These are phyloP conservation scores for Diprion similis DNA, from an alignment of 1,140 invertebrate genomes.

Conservation along the genomic window DNA sequence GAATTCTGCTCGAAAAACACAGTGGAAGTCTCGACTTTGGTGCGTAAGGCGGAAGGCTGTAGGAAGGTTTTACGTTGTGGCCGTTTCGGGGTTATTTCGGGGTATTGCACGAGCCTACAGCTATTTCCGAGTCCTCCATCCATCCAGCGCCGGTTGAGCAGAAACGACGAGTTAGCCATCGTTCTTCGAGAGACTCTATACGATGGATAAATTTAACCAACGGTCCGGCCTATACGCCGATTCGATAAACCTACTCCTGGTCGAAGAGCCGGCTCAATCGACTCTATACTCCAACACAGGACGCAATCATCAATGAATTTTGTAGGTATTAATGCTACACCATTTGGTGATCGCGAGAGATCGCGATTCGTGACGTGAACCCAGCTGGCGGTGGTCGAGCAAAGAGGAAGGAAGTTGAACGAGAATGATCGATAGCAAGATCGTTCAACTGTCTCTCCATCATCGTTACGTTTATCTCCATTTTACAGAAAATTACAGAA, in stretches of 20 bases:
- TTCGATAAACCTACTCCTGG: slow-evolving; percentile 22
- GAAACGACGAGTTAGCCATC: slow-evolving; percentile 20
- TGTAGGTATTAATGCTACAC: too few species aligned
- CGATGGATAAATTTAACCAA: slow-evolving; percentile 45
- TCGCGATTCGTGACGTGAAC: too few species aligned
- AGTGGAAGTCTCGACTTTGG: not conserved
- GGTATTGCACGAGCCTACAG: slow-evolving; percentile 37
- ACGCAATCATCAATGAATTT: not conserved
- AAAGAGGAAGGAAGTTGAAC: too few species aligned
- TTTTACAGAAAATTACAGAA: not conserved
- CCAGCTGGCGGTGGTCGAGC: too few species aligned
- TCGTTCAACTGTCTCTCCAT: not conserved
- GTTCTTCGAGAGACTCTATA: slow-evolving; percentile 39
- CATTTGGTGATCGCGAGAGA: too few species aligned
- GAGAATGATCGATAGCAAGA: not conserved
- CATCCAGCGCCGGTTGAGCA: not conserved
- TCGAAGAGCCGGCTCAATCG: too few species aligned
- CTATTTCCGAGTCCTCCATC: slow-evolving; percentile 40
- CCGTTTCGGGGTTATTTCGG: slow-evolving; percentile 32
- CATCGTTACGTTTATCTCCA: not conserved
- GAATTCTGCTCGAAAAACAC: not conserved
- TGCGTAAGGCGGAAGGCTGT: not conserved
- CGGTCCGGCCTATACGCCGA: not conserved
- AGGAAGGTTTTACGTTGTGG: not conserved
- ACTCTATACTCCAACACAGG: slow-evolving; percentile 13